Base-by-base conservation (phyloP, 2,797 vertebrate genomes). In the Morelia viridis region DNA sequence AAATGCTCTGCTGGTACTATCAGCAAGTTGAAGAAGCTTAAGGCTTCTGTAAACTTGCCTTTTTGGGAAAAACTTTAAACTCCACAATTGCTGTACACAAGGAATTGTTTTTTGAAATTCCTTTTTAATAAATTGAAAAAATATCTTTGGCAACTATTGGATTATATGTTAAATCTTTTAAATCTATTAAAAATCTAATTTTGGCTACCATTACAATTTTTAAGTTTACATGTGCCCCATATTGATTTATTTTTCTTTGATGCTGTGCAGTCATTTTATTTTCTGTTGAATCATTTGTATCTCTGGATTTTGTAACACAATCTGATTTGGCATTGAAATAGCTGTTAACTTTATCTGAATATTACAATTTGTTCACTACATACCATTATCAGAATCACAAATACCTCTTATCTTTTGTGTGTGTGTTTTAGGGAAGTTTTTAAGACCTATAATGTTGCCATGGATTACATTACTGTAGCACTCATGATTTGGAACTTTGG, bases 401-500 rank as follows among this genome's bases (percentile, higher is more conserved):
- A n/a, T 89, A 1, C 91, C 90, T 93, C 76, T 3, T 91, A 22
- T 28, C 0, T 91, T 92, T 85, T 57, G 76, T 50, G 92, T 80
- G 94, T 80, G 94, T 95, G 85, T 89, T 19, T 57, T 50, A 99
- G 99, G 19, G 99, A 99, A 96, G 99, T 99, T 95, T 99, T 99
- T 95, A 99, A 99, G 98, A 99, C 99, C 0, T 99, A 99, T 68
- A 99, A 99, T 0, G 98, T 99, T 96, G 99, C 99, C 92, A 98
- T 99, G 98, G 99, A 99, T 97, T 99, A 99, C 97, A 97, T 99
- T 96, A 99, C 99, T 0, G 96, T 99, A 94, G 98, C 98, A 0
- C 96, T 99, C 86, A 97, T 99, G 83, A 98, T 99, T 92, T 99
- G 99, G 99, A 99, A 99, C 96, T 99, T 99, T 0, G 99, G 99